Evolutionary conservation across 2,888 invertebrate species (phyloP), one percentile per base, ranked within the genome.

Genomic region (Alsophila aescularia): DNA sequence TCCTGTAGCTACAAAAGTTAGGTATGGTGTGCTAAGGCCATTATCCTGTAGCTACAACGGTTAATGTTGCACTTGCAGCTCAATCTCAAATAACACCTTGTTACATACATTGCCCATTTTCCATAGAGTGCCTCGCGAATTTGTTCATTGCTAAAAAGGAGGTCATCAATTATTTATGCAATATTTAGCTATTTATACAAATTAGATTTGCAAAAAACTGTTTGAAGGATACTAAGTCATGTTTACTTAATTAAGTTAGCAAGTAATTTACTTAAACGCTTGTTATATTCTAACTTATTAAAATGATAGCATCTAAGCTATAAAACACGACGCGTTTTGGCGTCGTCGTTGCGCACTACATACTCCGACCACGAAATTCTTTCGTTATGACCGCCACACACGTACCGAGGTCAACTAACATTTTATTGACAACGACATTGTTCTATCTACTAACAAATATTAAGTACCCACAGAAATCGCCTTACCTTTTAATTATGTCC

Each of bases 381-480:
- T 85, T 73, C 70, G 67, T 67, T 67, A 67, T 79, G 83, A 82
- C 85, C 82, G 83, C 78, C 83, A 80, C 82, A 79, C 71, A 77
- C 72, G 65, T 64, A 48, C 62, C 87, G 83, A 90, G 90, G 90
- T 86, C 88, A 84, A 44, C 58, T 57, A 66, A 75, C 76, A 75
- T 72, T 79, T 78, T 81, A 85, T 84, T 86, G 86, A 87, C 86
- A 86, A 78, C 83, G 81, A 85, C 85, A 85, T 90, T 89, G 89
- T 89, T 88, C 84, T 87, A 83, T 67, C 70, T 67, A 62, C 60
- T 54, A 54, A 64, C 67, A 47, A 72, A 74, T 72, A 75, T 59
- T 60, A n/a, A n/a, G n/a, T n/a, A 51, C 58, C 55, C 58, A 58
- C 62, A 54, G 47, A 67, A 74, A 72, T 82, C 67, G 72, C 78